These are phyloP conservation scores for Albula goreensis DNA, from an alignment of 2,113 vertebrate species.

Conservation along the genomic window DNA sequence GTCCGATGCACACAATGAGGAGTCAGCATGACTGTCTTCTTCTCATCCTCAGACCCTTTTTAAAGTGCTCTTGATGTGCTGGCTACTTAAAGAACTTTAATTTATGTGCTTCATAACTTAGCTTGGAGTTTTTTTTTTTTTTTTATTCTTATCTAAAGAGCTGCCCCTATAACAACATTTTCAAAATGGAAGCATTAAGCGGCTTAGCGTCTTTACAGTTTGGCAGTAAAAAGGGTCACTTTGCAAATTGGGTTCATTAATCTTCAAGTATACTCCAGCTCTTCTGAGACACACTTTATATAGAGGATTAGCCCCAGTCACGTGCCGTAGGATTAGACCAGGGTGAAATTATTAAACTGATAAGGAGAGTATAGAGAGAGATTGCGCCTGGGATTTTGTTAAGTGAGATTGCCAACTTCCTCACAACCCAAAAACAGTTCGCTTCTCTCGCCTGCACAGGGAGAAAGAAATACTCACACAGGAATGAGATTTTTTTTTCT, in stretches of 20 bases:
- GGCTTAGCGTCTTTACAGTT: constrained; percentile 65
- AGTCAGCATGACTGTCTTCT: constrained; percentile 10
- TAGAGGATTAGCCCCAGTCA: constrained; percentile 68
- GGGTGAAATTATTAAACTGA: constrained; percentile 48
- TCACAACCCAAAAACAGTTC: constrained; percentile 49
- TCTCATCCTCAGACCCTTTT: constrained; percentile 42
- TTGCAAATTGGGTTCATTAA: constrained; percentile 81
- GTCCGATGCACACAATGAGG: background rate
- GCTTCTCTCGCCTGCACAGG: background rate
- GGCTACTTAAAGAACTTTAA: constrained; percentile 57
- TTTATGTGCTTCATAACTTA: constrained; percentile 53
- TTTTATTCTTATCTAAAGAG: constrained; percentile 59
- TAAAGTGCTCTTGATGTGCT: constrained; percentile 31
- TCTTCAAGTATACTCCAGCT: constrained; percentile 69
- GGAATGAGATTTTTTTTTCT: background rate
- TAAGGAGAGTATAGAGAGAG: constrained; percentile 23
- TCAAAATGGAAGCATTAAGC: constrained; percentile 65
- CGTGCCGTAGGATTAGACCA: constrained; percentile 65
- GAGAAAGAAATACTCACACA: background rate
- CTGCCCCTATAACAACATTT: constrained; percentile 60
- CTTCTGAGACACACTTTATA: constrained; percentile 68
- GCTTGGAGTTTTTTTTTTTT: constrained; percentile 59
- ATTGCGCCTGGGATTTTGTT: constrained; percentile 45
- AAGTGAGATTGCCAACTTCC: constrained; percentile 64
- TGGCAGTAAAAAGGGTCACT: constrained; percentile 74